Conservation (phyloP, 2,113 vertebrate species). For the Chaetodon auriga region DNA sequence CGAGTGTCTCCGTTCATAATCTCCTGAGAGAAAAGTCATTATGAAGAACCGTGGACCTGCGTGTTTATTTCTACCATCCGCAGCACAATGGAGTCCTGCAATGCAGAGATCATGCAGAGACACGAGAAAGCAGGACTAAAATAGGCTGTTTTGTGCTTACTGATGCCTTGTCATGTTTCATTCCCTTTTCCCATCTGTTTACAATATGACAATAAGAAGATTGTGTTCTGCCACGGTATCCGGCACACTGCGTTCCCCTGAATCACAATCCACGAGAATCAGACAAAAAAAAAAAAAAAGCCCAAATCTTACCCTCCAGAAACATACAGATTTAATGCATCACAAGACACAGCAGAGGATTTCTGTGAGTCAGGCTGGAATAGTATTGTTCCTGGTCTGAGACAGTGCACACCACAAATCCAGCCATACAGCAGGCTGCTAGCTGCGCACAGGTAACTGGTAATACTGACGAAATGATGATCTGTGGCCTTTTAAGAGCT, state of each 20-base stretch:
- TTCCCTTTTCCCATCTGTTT: slow-evolving; percentile 51
- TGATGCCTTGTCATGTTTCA: slow-evolving; percentile 61
- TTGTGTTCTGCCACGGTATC: slow-evolving; percentile 41
- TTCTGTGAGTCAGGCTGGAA: slow-evolving; percentile 1
- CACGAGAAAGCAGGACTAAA: slow-evolving; percentile 21
- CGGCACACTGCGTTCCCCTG: slow-evolving; percentile 29
- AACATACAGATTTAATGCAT: slow-evolving; percentile 49
- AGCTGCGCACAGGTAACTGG: not conserved
- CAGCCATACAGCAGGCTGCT: not conserved
- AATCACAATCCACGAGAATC: slow-evolving; percentile 39
- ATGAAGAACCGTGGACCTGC: slow-evolving; percentile 12
- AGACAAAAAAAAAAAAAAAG: slow-evolving; percentile 9
- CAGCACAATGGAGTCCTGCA: slow-evolving; percentile 47
- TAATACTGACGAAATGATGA: not conserved
- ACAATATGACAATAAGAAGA: slow-evolving; percentile 47
- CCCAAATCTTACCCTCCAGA: slow-evolving; percentile 53
- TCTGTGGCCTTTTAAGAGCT: not conserved
- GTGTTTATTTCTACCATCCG: slow-evolving; percentile 56
- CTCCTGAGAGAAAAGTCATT: slow-evolving; percentile 59
- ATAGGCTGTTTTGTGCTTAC: slow-evolving; percentile 54
- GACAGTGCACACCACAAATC: not conserved
- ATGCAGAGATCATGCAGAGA: slow-evolving; percentile 45
- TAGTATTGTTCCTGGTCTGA: not conserved
- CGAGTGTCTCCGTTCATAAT: slow-evolving; percentile 40
- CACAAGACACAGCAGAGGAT: slow-evolving; percentile 1